Conservation (phyloP, 2,888 invertebrate genomes). For the Noctua pronuba region DNA sequence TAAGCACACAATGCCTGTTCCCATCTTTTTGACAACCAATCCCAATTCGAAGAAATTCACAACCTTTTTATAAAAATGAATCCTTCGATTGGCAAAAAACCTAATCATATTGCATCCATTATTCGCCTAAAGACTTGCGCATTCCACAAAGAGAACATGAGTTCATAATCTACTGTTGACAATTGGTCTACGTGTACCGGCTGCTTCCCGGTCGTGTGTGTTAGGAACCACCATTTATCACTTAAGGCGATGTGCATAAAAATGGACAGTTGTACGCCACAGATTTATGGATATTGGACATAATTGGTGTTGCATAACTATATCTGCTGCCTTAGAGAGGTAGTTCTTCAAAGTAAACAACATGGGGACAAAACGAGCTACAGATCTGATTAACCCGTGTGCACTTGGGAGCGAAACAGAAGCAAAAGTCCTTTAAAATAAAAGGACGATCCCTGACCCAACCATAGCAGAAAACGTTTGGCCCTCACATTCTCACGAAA, state of each 20-base stretch:
- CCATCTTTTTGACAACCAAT: background rate
- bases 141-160: conserved; percentile 36
- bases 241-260: conserved; percentile 76
- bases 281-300: conserved; percentile 73
- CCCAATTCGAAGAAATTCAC: background rate
- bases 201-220: conserved; percentile 77
- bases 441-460: conserved; percentile 18
- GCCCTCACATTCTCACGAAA: conserved; percentile 35
- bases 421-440: conserved; percentile 4
- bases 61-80: background rate
- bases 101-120: background rate
- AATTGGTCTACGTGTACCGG: conserved; percentile 71
- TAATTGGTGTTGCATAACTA: conserved; percentile 44
- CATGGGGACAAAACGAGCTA: too few relatives aligned
- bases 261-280: conserved; percentile 70
- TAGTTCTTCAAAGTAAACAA: background rate
- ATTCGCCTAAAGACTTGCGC: conserved; percentile 1
- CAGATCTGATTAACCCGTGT: background rate
- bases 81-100: background rate
- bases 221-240: conserved; percentile 78
- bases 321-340: background rate
- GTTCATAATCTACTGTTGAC: conserved; percentile 66
- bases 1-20: background rate
- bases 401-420: background rate
- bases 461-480: conserved; percentile 12